Evolutionary conservation across 1,140 invertebrate genomes (phyloP).

Genomic region (Aphelinus atriplicis): DNA sequence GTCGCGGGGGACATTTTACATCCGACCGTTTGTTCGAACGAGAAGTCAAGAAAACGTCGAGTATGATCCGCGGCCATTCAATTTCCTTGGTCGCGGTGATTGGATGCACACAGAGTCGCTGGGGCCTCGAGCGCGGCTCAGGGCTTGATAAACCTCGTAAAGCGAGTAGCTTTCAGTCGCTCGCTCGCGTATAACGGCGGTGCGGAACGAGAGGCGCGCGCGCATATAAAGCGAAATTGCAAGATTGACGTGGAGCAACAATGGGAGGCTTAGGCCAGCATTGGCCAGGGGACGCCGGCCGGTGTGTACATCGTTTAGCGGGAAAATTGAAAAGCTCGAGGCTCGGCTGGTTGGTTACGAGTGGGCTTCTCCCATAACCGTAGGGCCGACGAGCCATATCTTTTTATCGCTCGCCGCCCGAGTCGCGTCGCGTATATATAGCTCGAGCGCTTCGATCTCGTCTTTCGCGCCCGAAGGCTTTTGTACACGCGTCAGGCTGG

Average conservation of each 20-base stretch:
- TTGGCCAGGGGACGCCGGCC: not conserved
- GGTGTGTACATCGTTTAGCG: conserved; percentile 29
- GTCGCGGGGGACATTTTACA: no score
- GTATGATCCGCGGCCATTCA: no score
- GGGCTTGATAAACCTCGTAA: not conserved
- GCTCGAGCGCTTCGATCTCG: conserved; percentile 29
- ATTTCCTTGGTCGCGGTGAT: no score
- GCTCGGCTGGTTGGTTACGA: no score
- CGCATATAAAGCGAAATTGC: conserved; percentile 30
- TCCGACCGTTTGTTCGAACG: no score
- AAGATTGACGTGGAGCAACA: conserved; percentile 9
- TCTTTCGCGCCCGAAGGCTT: conserved; percentile 15
- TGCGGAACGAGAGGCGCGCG: not conserved
- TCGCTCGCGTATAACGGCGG: not conserved
- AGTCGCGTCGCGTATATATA: not conserved
- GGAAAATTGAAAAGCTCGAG: conserved; percentile 34
- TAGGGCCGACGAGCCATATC: conserved; percentile 20
- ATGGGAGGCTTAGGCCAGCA: not conserved
- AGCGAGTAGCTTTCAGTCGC: not conserved
- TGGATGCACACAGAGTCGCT: no score
- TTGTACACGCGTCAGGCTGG: no score
- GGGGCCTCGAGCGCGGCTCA: no score
- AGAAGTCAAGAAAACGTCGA: no score
- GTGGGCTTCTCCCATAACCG: no score
- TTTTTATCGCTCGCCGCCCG: conserved; percentile 34